Evolutionary conservation across 2,113 vertebrate species (phyloP), one percentile per base, ranked within the genome.

Genomic region (Labeo catla): DNA sequence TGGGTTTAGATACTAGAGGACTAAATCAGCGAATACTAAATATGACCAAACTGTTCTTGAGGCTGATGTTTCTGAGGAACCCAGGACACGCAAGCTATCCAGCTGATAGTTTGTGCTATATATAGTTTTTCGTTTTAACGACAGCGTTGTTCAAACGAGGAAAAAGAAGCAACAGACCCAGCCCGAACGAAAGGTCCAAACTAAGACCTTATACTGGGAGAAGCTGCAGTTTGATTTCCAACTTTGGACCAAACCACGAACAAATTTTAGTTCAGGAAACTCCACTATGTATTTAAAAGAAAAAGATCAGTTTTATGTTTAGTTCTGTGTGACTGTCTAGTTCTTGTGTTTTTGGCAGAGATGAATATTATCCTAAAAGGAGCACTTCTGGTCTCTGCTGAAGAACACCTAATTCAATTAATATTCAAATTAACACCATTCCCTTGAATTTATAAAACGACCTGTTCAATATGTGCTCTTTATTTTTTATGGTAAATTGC

Each of bases 351-450:
- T 70, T 70, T 80, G 66, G 52, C 59, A 63, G 54, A 88, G 45
- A 86, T 81, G 19, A 77, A 66, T 78, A 49, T 65, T 74, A 34
- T 88, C 85, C 52, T 70, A 81, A 86, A 84, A 63, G 39, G 87
- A 89, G 87, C 88, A 88, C 89, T 90, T 90, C 74, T 84, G 79
- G 36, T 39, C 45, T 76, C 83, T 83, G 50, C 65, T 83, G 76
- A 85, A 86, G 85, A 86, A 87, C 87, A 84, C 66, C 43, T n/a
- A 15, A 50, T 72, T 49, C 16, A 54, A 43, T 52, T 57, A 15
- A 84, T 72, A 72, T 45, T 15, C 28, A 54, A 73, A 76, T 36
- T 2, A 70, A 85, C 70, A 81, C 23, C 47, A 49, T 84, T 61
- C 85, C 68, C 86, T 80, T 16, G 7, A 76, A 72, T 39, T 86